Percentiles rank a stretch among this genome's conserved stretches.
phyloP scores from a whole-genome alignment of 2,797 vertebrate genomes.

The Lates japonicus region DNA sequence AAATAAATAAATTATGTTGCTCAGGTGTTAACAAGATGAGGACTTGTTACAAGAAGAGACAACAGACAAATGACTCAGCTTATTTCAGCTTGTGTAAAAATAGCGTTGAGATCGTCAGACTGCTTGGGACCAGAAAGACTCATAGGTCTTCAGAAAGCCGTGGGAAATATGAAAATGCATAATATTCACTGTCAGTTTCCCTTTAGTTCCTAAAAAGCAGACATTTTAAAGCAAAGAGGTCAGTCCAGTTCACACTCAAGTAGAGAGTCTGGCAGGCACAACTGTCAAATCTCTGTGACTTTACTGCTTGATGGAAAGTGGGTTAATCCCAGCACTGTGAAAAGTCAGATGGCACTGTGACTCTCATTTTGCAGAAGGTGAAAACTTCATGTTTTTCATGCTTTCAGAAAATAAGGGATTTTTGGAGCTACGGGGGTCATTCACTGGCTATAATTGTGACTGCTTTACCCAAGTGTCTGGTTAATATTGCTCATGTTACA shows the following conservation, averaged over 20 bases:
- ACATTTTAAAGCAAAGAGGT: conserved; percentile 39
- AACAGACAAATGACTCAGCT: background rate
- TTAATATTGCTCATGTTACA: conserved; percentile 7
- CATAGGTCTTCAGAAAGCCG: background rate
- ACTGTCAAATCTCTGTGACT: conserved; percentile 55
- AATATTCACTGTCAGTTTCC: conserved; percentile 15
- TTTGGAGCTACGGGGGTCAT: background rate
- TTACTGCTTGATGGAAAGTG: conserved; percentile 43
- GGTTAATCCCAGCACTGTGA: conserved; percentile 47
- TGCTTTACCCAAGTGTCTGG: conserved; percentile 20
- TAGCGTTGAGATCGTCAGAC: background rate
- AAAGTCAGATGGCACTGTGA: conserved; percentile 34
- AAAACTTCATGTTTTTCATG: conserved; percentile 7
- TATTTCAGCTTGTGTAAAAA: background rate
- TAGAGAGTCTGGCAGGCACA: conserved; percentile 30
- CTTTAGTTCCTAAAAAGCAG: conserved; percentile 29
- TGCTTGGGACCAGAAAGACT: background rate
- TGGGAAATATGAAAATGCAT: conserved; percentile 14
- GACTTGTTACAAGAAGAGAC: background rate
- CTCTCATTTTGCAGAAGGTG: conserved; percentile 8
- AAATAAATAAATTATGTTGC: background rate
- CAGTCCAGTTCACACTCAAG: conserved; percentile 36
- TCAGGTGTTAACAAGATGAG: background rate
- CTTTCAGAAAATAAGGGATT: background rate
- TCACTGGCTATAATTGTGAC: background rate